phyloP scores from a whole-genome alignment of 2,888 invertebrate genomes.

The Hylaea fasciaria region DNA sequence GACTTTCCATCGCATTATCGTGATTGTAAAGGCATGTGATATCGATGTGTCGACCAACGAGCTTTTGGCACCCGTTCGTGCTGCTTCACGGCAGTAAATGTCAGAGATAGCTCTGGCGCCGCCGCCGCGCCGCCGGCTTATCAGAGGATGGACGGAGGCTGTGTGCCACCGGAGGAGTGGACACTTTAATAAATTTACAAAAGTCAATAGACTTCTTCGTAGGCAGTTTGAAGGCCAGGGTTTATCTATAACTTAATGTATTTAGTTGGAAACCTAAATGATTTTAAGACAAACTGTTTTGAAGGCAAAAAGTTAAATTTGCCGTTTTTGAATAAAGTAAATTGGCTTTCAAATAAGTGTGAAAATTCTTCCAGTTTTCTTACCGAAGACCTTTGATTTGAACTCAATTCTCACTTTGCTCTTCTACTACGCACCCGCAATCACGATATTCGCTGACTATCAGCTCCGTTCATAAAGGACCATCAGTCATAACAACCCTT shows the following conservation, averaged over 20 bases:
- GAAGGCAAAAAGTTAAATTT: too few relatives aligned
- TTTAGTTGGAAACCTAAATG: too few relatives aligned
- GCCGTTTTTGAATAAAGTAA: too few relatives aligned
- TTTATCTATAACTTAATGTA: too few relatives aligned
- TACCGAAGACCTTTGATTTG: background rate
- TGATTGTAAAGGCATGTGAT: constrained; percentile 74
- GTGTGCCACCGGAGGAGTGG: constrained; percentile 34
- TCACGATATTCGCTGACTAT: constrained; percentile 30
- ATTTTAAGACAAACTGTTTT: too few relatives aligned
- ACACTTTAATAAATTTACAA: constrained; percentile 3
- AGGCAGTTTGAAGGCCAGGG: too few relatives aligned
- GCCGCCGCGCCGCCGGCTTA: constrained; percentile 68
- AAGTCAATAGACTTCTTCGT: background rate
- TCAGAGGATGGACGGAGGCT: constrained; percentile 40
- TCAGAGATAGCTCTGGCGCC: constrained; percentile 72
- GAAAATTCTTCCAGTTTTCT: too few relatives aligned
- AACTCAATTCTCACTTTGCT: background rate
- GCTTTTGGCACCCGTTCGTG: constrained; percentile 81
- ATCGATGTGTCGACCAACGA: constrained; percentile 77
- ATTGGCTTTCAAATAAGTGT: too few relatives aligned
- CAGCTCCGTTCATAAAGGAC: constrained; percentile 23
- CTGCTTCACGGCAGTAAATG: constrained; percentile 54
- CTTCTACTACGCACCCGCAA: constrained; percentile 1
- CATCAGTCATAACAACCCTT: constrained; percentile 72
- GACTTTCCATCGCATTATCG: constrained; percentile 62